Percentiles rank a stretch among this genome's conserved stretches.
These are phyloP conservation scores for Trichoplusia ni DNA, from an alignment of 1,140 invertebrate species.

Conservation along the genomic window DNA sequence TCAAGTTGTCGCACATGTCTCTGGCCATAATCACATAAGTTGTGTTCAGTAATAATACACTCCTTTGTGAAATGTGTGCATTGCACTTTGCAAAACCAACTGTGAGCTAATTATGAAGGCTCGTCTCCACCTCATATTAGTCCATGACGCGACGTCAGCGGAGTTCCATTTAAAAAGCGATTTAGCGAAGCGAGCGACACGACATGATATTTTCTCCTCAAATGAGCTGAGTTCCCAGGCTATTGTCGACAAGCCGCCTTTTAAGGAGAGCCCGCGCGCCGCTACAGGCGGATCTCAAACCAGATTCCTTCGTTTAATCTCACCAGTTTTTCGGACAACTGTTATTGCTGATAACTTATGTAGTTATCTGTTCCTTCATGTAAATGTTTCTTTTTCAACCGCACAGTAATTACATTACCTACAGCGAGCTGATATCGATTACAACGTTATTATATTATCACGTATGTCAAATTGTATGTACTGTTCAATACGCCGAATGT, in stretches of 20 bases:
- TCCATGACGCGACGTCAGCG: conserved; percentile 44
- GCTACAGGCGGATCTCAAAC: conserved; percentile 67
- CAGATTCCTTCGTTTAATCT: conserved; percentile 52
- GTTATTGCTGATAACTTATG: conserved; percentile 15
- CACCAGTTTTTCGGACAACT: conserved; percentile 26
- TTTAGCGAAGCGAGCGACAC: conserved; percentile 52
- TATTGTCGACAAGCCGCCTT: conserved; percentile 71
- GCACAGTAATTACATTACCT: conserved; percentile 17
- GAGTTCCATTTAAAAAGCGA: conserved; percentile 67
- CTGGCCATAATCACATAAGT: neutral
- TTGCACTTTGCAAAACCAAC: neutral
- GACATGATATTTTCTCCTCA: conserved; percentile 73
- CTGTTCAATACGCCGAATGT: too few relatives aligned
- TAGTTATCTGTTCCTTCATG: conserved; percentile 1
- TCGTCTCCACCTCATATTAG: conserved; percentile 41
- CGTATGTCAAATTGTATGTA: too few relatives aligned
- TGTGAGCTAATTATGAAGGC: conserved; percentile 1
- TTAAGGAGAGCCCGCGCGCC: conserved; percentile 54
- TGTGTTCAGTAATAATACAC: neutral
- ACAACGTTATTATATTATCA: too few relatives aligned
- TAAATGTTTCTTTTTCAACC: neutral
- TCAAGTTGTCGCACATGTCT: neutral
- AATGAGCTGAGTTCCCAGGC: conserved; percentile 78
- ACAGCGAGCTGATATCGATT: too few relatives aligned
- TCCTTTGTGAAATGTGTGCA: neutral